Evolutionary conservation across 2,888 invertebrate species (phyloP).

Genomic region (Pristionchus maxplancki): DNA sequence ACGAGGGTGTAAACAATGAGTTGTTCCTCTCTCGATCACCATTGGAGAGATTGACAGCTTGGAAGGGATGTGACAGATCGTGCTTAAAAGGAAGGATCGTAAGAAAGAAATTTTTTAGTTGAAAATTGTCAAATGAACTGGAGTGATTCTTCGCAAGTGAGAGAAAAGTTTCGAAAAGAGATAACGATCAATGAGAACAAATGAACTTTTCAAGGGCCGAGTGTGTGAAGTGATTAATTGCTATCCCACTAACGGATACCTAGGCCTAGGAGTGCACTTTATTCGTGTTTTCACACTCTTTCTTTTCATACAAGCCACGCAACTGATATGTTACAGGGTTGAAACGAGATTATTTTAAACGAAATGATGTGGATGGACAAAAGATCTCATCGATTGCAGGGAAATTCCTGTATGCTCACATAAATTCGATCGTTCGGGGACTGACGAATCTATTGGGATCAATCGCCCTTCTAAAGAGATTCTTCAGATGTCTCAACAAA

Average conservation of each 20-base stretch:
- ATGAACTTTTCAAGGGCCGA: not conserved
- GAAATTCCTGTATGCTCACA: slow-evolving; percentile 74
- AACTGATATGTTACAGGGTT: no score
- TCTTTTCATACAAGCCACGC: no score
- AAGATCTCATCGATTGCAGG: slow-evolving; percentile 45
- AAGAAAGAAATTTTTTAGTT: not conserved
- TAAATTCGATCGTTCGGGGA: slow-evolving; percentile 59
- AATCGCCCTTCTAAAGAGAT: slow-evolving; percentile 11
- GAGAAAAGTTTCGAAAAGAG: not conserved
- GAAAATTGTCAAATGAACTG: not conserved
- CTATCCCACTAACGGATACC: not conserved
- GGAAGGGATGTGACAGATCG: not conserved
- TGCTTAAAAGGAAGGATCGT: not conserved
- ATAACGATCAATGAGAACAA: not conserved
- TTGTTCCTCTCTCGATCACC: not conserved
- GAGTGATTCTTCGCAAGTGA: not conserved
- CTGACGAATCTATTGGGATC: not conserved
- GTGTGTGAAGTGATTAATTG: not conserved
- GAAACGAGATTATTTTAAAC: no score
- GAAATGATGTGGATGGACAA: no score
- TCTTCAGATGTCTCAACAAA: slow-evolving; percentile 20
- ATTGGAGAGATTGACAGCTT: not conserved
- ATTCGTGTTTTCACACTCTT: no score
- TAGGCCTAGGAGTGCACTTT: no score
- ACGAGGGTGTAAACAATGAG: slow-evolving; percentile 4